Percentiles rank a stretch among this genome's conserved stretches.
These are phyloP conservation scores for Nasonia oneida DNA, from an alignment of 2,888 invertebrate species.

Conservation along the genomic window DNA sequence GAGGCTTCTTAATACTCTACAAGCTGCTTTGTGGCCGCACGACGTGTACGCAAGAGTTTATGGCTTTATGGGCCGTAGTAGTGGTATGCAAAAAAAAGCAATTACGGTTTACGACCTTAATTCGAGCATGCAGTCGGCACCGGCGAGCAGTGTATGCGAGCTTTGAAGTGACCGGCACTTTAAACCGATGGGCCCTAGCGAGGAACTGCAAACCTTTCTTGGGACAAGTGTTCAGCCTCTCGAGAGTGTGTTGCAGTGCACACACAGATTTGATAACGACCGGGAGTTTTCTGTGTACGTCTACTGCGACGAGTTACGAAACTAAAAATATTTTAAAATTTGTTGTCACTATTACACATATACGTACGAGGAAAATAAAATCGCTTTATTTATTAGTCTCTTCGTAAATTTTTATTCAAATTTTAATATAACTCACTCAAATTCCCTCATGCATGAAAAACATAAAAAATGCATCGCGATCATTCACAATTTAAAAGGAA, in stretches of 20 bases:
- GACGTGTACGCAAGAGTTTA: conserved; percentile 64
- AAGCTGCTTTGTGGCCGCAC: conserved; percentile 18
- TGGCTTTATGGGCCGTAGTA: conserved; percentile 64
- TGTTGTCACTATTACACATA: no score
- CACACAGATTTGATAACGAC: conserved; percentile 1
- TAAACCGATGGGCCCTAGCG: conserved; percentile 35
- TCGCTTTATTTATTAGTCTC: neutral
- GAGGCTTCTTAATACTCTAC: neutral
- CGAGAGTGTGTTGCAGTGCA: conserved; percentile 11
- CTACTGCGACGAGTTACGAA: no score
- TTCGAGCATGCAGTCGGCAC: conserved; percentile 43
- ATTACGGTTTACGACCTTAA: conserved; percentile 67
- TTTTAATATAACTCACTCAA: neutral
- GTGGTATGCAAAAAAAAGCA: conserved; percentile 56
- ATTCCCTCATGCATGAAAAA: no score
- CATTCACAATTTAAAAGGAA: conserved; percentile 7
- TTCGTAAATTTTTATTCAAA: conserved; percentile 31
- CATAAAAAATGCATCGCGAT: conserved; percentile 2
- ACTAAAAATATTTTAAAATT: no score
- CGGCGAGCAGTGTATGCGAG: conserved; percentile 14
- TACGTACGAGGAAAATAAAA: no score
- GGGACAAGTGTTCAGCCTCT: conserved; percentile 11
- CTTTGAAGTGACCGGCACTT: conserved; percentile 63
- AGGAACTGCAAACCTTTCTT: conserved; percentile 8
- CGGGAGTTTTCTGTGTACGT: neutral